These are phyloP conservation scores for Bubo bubo DNA, from an alignment of 2,113 vertebrate species.

Conservation along the genomic window DNA sequence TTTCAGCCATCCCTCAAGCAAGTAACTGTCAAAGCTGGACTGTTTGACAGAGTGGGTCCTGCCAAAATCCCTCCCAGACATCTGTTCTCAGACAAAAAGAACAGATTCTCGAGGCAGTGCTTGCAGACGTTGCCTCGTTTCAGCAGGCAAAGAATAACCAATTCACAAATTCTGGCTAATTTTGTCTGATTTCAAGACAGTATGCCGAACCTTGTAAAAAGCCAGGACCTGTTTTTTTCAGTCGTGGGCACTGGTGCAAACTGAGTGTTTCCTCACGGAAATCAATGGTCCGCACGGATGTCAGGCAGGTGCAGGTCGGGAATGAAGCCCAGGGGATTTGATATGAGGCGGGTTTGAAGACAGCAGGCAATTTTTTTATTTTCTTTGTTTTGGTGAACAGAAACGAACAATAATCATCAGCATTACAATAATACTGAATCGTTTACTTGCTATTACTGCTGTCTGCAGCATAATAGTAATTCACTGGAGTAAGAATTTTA, in stretches of 20 bases:
- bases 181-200: conserved; percentile 59
- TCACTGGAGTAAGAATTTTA: not conserved
- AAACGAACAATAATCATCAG: conserved; percentile 20
- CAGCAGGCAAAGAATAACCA: conserved; percentile 57
- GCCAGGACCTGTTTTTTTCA: not conserved
- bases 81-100: conserved; percentile 86
- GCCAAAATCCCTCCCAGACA: conserved; percentile 91
- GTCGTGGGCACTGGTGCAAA: not conserved
- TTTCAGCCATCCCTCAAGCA: conserved; percentile 93
- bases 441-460: not conserved
- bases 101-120: conserved; percentile 63
- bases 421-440: not conserved
- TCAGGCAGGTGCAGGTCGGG: conserved; percentile 30
- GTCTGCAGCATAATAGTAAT: not conserved
- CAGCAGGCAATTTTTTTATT: not conserved
- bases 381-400: conserved; percentile 49
- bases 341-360: not conserved
- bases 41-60: conserved; percentile 89
- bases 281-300: not conserved
- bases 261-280: conserved; percentile 1
- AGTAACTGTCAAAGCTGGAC: conserved; percentile 93
- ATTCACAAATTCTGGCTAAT: conserved; percentile 70
- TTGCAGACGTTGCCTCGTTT: conserved; percentile 55
- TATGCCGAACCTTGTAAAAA: conserved; percentile 36
- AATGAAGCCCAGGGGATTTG: conserved; percentile 11